Conservation (phyloP, 2,113 vertebrate genomes). For the Gnathonemus longibarbis region DNA sequence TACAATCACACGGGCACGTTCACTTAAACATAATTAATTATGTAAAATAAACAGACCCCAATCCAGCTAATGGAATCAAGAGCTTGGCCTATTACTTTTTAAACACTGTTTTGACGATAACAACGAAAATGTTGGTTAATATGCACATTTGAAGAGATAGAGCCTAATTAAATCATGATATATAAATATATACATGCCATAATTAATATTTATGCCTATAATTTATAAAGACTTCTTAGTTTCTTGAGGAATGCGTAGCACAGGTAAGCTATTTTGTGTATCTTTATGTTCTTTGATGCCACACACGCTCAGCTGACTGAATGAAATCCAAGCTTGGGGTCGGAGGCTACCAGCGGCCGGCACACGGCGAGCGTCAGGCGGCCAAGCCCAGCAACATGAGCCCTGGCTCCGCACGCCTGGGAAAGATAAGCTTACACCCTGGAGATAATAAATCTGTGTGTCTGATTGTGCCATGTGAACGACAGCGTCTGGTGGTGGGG, state of each 20-base stretch:
- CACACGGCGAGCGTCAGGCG: conserved; percentile 52
- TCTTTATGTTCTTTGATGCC: conserved; percentile 15
- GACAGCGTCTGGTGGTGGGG: neutral
- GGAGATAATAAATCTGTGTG: conserved; percentile 31
- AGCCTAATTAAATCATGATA: neutral
- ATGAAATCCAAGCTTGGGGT: conserved; percentile 52
- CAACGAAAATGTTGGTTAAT: neutral
- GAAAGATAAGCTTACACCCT: conserved; percentile 52
- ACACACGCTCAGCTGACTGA: conserved; percentile 41
- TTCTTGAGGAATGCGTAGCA: neutral
- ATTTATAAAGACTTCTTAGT: neutral
- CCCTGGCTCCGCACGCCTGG: conserved; percentile 38
- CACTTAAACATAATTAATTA: neutral
- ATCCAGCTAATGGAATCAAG: neutral
- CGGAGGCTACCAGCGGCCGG: conserved; percentile 47
- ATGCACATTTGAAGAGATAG: neutral
- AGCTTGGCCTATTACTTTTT: neutral
- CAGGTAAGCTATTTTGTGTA: neutral
- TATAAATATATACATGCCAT: neutral
- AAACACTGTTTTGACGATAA: neutral
- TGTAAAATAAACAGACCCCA: neutral
- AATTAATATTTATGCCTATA: neutral
- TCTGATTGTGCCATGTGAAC: neutral
- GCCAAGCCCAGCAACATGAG: conserved; percentile 35
- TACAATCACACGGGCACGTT: neutral